Percentiles rank a stretch among this genome's conserved stretches.
Conservation (phyloP, 2,113 vertebrate species). For the Microtus oregoni region DNA sequence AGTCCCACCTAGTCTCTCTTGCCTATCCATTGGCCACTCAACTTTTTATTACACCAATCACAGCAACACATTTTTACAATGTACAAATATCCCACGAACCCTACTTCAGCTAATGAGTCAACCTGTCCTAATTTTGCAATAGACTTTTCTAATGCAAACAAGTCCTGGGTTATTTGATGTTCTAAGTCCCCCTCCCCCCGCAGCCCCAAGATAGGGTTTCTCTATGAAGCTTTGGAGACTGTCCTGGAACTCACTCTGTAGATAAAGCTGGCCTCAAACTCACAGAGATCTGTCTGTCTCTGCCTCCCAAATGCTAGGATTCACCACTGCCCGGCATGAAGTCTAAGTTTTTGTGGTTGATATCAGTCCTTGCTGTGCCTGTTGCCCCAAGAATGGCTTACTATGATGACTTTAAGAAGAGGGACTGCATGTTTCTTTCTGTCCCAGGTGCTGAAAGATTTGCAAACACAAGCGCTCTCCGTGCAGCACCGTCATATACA, state of each 20-base stretch:
- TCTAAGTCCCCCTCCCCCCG: neutral
- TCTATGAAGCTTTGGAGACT: too few relatives aligned
- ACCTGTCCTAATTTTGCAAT: neutral
- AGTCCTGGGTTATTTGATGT: neutral
- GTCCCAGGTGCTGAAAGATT: neutral
- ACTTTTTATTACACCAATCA: neutral
- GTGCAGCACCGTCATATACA: neutral
- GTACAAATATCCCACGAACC: neutral
- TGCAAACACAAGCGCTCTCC: neutral
- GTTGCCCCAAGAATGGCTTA: neutral
- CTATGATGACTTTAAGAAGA: too few relatives aligned
- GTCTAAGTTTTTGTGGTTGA: neutral
- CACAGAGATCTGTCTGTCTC: too few relatives aligned
- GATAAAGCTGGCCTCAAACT: too few relatives aligned
- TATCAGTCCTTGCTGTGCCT: neutral
- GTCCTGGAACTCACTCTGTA: too few relatives aligned
- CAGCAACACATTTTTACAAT: neutral
- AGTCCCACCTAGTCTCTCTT: neutral
- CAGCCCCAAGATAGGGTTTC: too few relatives aligned
- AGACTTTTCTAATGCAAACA: neutral
- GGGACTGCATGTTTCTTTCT: too few relatives aligned
- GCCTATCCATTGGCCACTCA: neutral
- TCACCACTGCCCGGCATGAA: too few relatives aligned
- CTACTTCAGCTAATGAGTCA: neutral
- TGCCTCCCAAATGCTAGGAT: too few relatives aligned